phyloP scores from a whole-genome alignment of 1,140 invertebrate genomes.

The Drosophila santomea region DNA sequence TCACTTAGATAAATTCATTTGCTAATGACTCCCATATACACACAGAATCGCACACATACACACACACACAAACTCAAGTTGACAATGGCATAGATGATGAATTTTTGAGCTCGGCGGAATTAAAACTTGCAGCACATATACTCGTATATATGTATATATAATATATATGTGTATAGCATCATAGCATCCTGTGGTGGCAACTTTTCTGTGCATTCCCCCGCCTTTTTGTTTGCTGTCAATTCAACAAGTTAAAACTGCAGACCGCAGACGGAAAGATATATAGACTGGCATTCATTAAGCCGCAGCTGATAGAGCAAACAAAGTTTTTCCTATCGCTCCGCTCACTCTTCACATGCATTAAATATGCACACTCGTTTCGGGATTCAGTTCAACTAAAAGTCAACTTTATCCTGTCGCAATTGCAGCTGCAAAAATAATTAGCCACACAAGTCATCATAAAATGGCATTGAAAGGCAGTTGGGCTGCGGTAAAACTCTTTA shows the following conservation, averaged over 20 bases:
- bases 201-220: conserved; percentile 28
- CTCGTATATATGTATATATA: background rate
- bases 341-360: background rate
- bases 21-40: background rate
- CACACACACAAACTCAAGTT: conserved; percentile 10
- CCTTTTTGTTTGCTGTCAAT: conserved; percentile 6
- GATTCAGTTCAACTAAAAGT: conserved; percentile 8
- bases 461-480: background rate
- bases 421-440: conserved; percentile 30
- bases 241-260: conserved; percentile 31
- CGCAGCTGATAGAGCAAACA: conserved; percentile 20
- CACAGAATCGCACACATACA: background rate
- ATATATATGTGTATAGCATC: background rate
- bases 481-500: background rate
- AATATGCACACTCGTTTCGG: conserved; percentile 10
- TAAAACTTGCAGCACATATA: conserved; percentile 61
- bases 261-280: conserved; percentile 12
- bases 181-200: conserved; percentile 23
- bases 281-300: conserved; percentile 21
- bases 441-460: background rate
- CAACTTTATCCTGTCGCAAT: conserved; percentile 17
- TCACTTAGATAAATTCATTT: conserved; percentile 4
- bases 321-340: conserved; percentile 2
- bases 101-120: conserved; percentile 20
- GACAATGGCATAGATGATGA: conserved; percentile 24